Base-by-base conservation (phyloP, 1,140 invertebrate genomes). In the Tetragnatha versicolor region DNA sequence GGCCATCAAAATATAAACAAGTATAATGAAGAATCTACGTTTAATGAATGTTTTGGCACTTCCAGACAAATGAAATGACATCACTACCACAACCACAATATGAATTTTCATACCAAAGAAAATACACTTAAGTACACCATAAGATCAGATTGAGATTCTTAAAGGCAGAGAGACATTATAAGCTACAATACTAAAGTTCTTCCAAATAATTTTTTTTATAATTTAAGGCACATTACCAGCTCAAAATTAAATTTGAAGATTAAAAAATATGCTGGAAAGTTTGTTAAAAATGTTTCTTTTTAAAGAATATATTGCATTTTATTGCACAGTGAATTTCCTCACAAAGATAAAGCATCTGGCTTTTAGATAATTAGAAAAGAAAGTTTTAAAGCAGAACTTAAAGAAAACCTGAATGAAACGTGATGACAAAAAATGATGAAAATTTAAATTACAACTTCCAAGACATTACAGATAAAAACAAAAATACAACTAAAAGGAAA, bases 1-100 rank as follows among this genome's bases (percentile, higher is more conserved):
- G 58, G 58, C 72, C 55, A 63, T 63, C 22, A 29, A 75, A 75
- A 61, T 70, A 70, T 61, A 61, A n/a, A n/a, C 55, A 70, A 75
- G 37, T 29, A 75, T 20, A n/a, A 63, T 75, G 72, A 75, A 63
- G 29, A 49, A 47, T 35, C 27, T 42, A 73, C 31, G 51, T 22
- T 75, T 45, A 45, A 75, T 75, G 72, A 75, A 49, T 51, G 49
- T 61, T 75, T 75, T 75, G 72, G 72, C 72, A 75, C 72, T 70
- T 53, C 45, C 49, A 35, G 31, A 60, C 55, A 73, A 73, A 60
- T 58, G 53, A 75, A 75, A 73, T 73, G 69, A 73, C 31, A 73
- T n/a, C 72, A 60, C 60, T 39, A 55, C 68, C 45, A 49, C 70
- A 75, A 75, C 70, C 70, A 75, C 72, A 75, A 75, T 33, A 61